phyloP scores from a whole-genome alignment of 2,888 invertebrate species.

The Diarsia dahlii region DNA sequence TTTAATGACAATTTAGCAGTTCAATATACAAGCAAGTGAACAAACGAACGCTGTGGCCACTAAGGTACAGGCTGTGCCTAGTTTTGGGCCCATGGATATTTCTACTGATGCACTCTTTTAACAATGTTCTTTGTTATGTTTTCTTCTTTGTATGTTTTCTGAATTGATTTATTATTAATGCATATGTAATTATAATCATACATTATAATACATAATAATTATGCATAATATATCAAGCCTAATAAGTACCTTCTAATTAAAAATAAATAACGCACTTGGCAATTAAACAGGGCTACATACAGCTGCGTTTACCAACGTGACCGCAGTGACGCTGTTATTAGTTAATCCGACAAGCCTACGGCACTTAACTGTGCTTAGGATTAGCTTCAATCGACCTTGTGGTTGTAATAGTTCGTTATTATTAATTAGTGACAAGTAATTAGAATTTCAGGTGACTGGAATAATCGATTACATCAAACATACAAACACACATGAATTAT shows the following conservation, averaged over 20 bases:
- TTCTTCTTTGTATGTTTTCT: too few species aligned
- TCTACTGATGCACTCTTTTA: too few species aligned
- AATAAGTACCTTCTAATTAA: conserved; percentile 15
- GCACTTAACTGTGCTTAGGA: conserved; percentile 38
- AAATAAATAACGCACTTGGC: conserved; percentile 22
- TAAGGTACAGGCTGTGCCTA: too few species aligned
- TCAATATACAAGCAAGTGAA: too few species aligned
- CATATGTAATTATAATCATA: too few species aligned
- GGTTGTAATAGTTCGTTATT: conserved; percentile 18
- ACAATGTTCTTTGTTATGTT: too few species aligned
- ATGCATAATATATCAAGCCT: background rate
- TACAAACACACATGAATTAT: too few species aligned
- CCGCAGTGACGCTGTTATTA: conserved; percentile 52
- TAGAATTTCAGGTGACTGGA: background rate
- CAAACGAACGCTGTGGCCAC: too few species aligned
- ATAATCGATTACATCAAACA: background rate
- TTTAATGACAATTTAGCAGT: too few species aligned
- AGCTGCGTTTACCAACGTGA: conserved; percentile 47
- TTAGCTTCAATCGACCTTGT: conserved; percentile 34
- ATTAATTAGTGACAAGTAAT: conserved; percentile 14
- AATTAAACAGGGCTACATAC: conserved; percentile 37
- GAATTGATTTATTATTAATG: too few species aligned
- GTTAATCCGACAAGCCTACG: conserved; percentile 50
- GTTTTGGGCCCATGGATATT: too few species aligned
- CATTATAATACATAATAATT: too few species aligned